These are phyloP conservation scores for Halyomorpha halys DNA, from an alignment of 1,140 invertebrate species.

Conservation along the genomic window DNA sequence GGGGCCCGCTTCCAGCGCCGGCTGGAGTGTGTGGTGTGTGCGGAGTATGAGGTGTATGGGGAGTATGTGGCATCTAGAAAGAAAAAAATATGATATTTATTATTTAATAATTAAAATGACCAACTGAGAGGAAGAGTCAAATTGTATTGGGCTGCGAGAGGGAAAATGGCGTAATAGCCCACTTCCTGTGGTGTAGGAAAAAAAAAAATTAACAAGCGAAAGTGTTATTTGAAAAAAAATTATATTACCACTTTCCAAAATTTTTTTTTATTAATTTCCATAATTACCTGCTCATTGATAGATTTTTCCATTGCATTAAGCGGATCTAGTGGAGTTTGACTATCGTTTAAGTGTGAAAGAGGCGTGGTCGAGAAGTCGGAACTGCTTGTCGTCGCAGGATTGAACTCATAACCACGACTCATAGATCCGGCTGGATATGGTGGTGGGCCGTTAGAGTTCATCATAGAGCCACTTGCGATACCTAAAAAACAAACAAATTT, in stretches of 20 bases:
- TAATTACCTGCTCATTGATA: constrained; percentile 71
- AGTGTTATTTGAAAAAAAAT: no score
- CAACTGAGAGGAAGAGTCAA: no score
- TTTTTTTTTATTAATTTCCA: neutral
- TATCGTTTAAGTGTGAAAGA: constrained; percentile 66
- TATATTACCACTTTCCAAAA: no score
- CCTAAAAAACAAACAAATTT: constrained; percentile 31
- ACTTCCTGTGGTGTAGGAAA: no score
- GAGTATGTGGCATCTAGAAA: constrained; percentile 67
- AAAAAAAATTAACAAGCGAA: no score
- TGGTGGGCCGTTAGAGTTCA: constrained; percentile 44
- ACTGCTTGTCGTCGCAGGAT: constrained; percentile 34
- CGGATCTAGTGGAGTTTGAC: constrained; percentile 67
- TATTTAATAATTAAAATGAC: no score
- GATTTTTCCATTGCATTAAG: constrained; percentile 86
- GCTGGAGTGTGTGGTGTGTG: constrained; percentile 61
- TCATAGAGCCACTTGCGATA: constrained; percentile 80
- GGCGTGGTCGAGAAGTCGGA: constrained; percentile 36
- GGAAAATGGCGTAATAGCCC: no score
- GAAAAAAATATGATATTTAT: constrained; percentile 26
- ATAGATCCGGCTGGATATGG: constrained; percentile 27
- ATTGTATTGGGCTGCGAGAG: no score
- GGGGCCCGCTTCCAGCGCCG: constrained; percentile 55
- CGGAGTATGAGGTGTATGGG: constrained; percentile 78
- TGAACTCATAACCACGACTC: constrained; percentile 41